A percentile compares a stretch with the other conserved stretches of the same genome.
These are phyloP conservation scores for Cephalopachus bancanus DNA, from an alignment of 2,797 vertebrate species.

Conservation along the genomic window DNA sequence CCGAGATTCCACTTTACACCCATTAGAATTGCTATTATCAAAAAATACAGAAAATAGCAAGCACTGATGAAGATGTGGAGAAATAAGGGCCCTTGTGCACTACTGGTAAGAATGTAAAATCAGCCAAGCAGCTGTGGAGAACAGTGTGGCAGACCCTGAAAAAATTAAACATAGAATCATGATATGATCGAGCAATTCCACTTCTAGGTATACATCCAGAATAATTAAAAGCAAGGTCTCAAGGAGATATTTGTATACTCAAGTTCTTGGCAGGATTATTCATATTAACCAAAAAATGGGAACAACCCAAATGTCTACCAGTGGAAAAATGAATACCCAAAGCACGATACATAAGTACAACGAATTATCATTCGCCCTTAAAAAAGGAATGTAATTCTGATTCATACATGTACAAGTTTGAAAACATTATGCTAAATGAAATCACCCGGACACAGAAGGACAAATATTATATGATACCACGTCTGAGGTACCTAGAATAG, in stretches of 20 bases:
- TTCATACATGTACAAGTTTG: background rate
- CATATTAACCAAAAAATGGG: background rate
- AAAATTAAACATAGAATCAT: background rate
- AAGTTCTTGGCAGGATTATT: background rate
- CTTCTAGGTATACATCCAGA: background rate
- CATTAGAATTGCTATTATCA: background rate
- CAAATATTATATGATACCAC: background rate
- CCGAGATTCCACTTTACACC: too few relatives aligned
- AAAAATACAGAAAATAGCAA: background rate
- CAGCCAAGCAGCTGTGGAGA: background rate
- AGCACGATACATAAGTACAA: background rate
- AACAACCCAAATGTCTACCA: background rate
- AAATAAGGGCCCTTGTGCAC: background rate
- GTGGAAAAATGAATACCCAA: background rate
- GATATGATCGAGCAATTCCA: background rate
- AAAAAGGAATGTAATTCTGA: background rate
- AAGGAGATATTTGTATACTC: background rate
- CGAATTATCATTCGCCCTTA: background rate
- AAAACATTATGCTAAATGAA: slow-evolving; percentile 5
- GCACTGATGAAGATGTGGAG: background rate
- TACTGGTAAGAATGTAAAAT: background rate
- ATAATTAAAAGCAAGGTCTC: background rate
- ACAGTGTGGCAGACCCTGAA: background rate
- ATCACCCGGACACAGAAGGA: background rate
- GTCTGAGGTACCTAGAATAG: background rate